A percentile compares a stretch with the other conserved stretches of the same genome.
Evolutionary conservation across 1,140 invertebrate species (phyloP).

Genomic region (Arctopsyche grandis): DNA sequence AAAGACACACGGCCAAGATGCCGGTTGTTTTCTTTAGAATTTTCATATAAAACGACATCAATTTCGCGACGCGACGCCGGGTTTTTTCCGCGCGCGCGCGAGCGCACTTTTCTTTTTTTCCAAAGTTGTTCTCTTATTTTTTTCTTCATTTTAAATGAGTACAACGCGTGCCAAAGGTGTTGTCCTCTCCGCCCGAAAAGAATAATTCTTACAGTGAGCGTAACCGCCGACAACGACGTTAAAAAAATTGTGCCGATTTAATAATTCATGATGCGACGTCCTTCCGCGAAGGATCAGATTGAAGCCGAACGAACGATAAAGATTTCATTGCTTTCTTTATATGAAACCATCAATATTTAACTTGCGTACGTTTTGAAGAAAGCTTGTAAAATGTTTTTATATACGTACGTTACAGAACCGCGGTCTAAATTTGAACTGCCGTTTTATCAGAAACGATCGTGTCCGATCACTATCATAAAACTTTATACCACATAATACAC

Average conservation of each 20-base stretch:
- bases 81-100: background rate
- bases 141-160: slow-evolving; percentile 34
- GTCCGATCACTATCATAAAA: too few species aligned
- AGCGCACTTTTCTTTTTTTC: slow-evolving; percentile 15
- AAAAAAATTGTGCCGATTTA: background rate
- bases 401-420: background rate
- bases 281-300: slow-evolving; percentile 22
- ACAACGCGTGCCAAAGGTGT: slow-evolving; percentile 17
- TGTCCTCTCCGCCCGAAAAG: background rate
- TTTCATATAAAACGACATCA: slow-evolving; percentile 45
- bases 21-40: slow-evolving; percentile 46
- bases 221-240: too few species aligned
- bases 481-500: too few species aligned
- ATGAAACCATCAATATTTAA: slow-evolving; percentile 22
- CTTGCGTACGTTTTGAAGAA: slow-evolving; percentile 8
- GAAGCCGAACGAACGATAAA: slow-evolving; percentile 30
- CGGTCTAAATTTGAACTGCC: background rate
- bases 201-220: background rate
- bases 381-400: slow-evolving; percentile 30
- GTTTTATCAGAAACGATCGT: too few species aligned
- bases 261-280: slow-evolving; percentile 11
- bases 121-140: background rate
- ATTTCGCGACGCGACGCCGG: slow-evolving; percentile 32
- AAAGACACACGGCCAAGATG: slow-evolving; percentile 47
- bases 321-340: slow-evolving; percentile 32